Conservation (phyloP, 2,888 invertebrate species). For the Erebia ligea region DNA sequence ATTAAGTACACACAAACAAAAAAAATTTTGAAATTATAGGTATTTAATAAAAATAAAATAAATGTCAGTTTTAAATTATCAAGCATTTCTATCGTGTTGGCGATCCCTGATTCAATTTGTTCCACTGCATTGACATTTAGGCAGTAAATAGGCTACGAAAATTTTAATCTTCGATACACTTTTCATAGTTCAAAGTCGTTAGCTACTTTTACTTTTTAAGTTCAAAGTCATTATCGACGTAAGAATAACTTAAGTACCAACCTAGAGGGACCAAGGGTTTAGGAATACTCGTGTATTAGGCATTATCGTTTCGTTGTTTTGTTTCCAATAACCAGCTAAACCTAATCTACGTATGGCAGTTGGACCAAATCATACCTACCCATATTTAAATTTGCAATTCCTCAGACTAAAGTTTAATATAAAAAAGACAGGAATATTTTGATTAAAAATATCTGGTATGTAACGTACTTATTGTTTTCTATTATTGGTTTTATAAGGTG, state of each 20-base stretch:
- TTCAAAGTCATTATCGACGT: slow-evolving; percentile 17
- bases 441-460: too few relatives aligned
- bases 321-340: too few relatives aligned
- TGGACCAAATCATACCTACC: too few relatives aligned
- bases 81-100: slow-evolving; percentile 7
- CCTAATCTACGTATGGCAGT: too few relatives aligned
- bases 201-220: neutral
- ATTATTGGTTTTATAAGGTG: neutral
- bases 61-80: neutral
- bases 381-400: too few relatives aligned
- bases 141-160: slow-evolving; percentile 37
- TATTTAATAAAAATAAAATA: too few relatives aligned
- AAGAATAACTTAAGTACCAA: neutral
- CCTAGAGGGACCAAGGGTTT: too few relatives aligned
- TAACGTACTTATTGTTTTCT: neutral
- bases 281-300: too few relatives aligned
- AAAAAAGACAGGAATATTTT: too few relatives aligned
- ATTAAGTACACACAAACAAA: neutral
- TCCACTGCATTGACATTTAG: slow-evolving; percentile 43
- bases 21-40: too few relatives aligned
- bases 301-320: too few relatives aligned
- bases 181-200: slow-evolving; percentile 23
- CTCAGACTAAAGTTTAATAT: too few relatives aligned
- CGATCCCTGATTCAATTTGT: slow-evolving; percentile 6
- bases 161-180: slow-evolving; percentile 35